phyloP scores from a whole-genome alignment of 2,797 vertebrate species.

The Odontamblyopus rebecca region DNA sequence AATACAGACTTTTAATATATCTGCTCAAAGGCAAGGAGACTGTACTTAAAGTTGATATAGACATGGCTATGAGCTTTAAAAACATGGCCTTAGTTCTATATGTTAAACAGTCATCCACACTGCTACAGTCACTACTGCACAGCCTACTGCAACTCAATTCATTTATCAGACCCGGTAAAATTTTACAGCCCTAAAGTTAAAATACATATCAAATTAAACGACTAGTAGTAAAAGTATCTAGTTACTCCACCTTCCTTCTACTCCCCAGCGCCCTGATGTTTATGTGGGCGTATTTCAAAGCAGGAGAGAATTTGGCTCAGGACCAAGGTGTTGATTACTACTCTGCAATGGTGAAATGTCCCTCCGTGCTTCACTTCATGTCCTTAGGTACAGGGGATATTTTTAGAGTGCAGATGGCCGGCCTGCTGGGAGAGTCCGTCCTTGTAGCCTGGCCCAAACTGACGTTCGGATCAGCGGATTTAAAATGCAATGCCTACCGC shows the following conservation, averaged over 20 bases:
- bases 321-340: constrained; percentile 5
- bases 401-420: constrained; percentile 61
- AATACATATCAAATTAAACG: neutral
- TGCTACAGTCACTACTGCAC: neutral
- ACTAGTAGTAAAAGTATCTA: neutral
- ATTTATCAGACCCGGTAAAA: neutral
- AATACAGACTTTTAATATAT: too few species aligned
- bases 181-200: neutral
- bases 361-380: constrained; percentile 24
- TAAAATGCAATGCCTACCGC: neutral
- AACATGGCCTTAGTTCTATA: neutral
- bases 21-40: too few species aligned
- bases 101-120: neutral
- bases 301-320: constrained; percentile 8
- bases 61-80: too few species aligned
- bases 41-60: too few species aligned
- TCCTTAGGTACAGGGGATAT: constrained; percentile 39
- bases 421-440: constrained; percentile 49
- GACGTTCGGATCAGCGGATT: constrained; percentile 14
- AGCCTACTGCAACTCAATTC: neutral
- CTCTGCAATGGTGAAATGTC: constrained; percentile 16
- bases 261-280: neutral
- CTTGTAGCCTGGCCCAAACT: constrained; percentile 17
- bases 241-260: too few species aligned
- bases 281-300: constrained; percentile 2